Evolutionary conservation across 2,888 invertebrate genomes (phyloP), one percentile per base, ranked within the genome.

Genomic region (Andricus quercusramuli): DNA sequence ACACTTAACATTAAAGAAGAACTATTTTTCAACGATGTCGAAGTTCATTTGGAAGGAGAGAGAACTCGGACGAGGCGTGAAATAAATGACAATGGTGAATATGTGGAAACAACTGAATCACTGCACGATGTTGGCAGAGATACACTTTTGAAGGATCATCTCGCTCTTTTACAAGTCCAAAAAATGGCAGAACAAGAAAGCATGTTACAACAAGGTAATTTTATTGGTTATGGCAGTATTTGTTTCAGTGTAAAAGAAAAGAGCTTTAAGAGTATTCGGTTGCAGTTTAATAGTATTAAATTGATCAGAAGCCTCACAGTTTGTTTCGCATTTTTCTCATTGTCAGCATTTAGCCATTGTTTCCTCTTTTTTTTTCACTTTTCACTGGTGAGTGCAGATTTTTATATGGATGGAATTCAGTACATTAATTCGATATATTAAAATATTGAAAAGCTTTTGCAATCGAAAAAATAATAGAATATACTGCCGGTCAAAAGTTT

Each of bases 21-120:
- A 68, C 80, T 92, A 29, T 92, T 92, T 82, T 92, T 92, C 82
- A 90, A 90, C 22, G 91, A 92, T 62, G 92, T 90, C 0, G 91
- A 91, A 78, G 91, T 91, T 68, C 89, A 90, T 62, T 80, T 91
- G 15, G 88, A 91, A 3, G 85, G 83, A 2, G 85, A 86, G n/a
- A 79, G 84, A 79, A 59, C 79, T 32, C 77, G 37, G 17, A 79
- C 80, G 59, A 80, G 82, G n/a, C 59, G 51, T 41, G 85, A 82
- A 78, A 80, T 86, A 41, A 81, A 82, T 29, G 83, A 82, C 32
- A 82, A 85, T 65, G 70, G 68, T 66, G 83, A 82, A 78, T 81
- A 85, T 70, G 82, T 85, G 4, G 84, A 84, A 51, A 78, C 83
- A 17, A 82, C 82, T 22, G 86, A 84, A 70, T 79, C 85, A 4